Percentiles rank a stretch among this genome's conserved stretches.
phyloP scores from a whole-genome alignment of 2,113 vertebrate genomes.

The Thunnus maccoyii region DNA sequence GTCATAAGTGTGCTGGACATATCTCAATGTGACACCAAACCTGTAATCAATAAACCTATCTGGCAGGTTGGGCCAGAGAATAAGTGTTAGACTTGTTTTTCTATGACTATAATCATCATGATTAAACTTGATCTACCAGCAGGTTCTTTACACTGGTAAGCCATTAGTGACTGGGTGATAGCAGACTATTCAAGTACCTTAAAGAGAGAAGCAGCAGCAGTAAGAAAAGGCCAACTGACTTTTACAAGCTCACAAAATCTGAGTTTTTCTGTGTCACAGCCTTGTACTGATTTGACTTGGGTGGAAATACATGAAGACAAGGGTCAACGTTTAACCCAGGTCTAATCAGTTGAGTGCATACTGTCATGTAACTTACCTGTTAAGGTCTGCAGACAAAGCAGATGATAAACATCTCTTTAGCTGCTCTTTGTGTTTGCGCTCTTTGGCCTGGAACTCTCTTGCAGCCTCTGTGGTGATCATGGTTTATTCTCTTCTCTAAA shows the following conservation, averaged over 20 bases:
- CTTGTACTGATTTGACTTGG: background rate
- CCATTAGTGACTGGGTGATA: background rate
- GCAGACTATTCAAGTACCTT: background rate
- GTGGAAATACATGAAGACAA: background rate
- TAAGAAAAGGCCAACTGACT: background rate
- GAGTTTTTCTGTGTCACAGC: background rate
- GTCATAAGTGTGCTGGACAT: background rate
- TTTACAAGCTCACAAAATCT: background rate
- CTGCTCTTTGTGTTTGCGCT: slow-evolving; percentile 71
- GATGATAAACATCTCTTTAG: slow-evolving; percentile 72
- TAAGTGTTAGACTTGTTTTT: too few relatives aligned
- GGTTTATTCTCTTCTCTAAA: slow-evolving; percentile 20
- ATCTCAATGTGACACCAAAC: background rate
- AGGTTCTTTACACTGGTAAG: too few relatives aligned
- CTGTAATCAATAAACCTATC: background rate
- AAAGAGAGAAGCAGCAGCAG: background rate
- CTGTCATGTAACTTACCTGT: slow-evolving; percentile 51
- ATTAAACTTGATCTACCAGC: too few relatives aligned
- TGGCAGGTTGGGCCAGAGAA: too few relatives aligned
- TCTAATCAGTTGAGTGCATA: background rate
- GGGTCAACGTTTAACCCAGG: background rate
- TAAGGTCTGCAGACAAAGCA: slow-evolving; percentile 71
- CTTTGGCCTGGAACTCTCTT: slow-evolving; percentile 74
- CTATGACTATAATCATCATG: too few relatives aligned
- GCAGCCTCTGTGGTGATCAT: slow-evolving; percentile 70